Conservation (phyloP, 37 sponge, comb jelly and placozoan genomes). For the Diacarnus erythraeanus region DNA sequence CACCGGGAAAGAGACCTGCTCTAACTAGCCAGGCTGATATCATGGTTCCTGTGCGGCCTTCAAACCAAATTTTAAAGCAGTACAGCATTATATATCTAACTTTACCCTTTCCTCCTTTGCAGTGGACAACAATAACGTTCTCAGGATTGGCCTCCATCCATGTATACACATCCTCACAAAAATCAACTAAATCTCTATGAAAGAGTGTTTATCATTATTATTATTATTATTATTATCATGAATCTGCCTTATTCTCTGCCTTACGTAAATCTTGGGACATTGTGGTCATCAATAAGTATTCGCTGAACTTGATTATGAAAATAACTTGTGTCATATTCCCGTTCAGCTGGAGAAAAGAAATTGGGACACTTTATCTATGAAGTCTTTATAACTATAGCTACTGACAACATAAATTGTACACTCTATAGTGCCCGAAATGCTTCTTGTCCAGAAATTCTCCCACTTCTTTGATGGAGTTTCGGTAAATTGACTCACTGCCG, state of each 20-base stretch:
- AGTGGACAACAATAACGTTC: slow-evolving; percentile 78
- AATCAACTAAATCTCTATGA: slow-evolving; percentile 51
- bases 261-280: slow-evolving; percentile 47
- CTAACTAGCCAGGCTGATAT: slow-evolving; percentile 51
- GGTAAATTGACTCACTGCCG: slow-evolving; percentile 59
- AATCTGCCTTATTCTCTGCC: background rate
- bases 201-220: too few species aligned
- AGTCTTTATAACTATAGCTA: background rate
- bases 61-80: background rate
- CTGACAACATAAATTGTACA: slow-evolving; percentile 82
- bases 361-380: too few species aligned
- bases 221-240: too few species aligned
- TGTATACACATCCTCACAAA: slow-evolving; percentile 48
- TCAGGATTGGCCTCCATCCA: slow-evolving; percentile 49
- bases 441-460: slow-evolving; percentile 53
- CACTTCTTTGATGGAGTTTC: slow-evolving; percentile 74
- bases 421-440: slow-evolving; percentile 60
- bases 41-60: slow-evolving; percentile 67
- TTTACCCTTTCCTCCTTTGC: slow-evolving; percentile 79
- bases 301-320: slow-evolving; percentile 39
- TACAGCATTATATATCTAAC: background rate
- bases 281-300: slow-evolving; percentile 50
- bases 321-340: slow-evolving; percentile 28
- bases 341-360: slow-evolving; percentile 21
- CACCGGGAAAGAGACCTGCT: slow-evolving; percentile 44